Evolutionary conservation across 1,140 invertebrate genomes (phyloP).

Genomic region (Oppia nitens): DNA sequence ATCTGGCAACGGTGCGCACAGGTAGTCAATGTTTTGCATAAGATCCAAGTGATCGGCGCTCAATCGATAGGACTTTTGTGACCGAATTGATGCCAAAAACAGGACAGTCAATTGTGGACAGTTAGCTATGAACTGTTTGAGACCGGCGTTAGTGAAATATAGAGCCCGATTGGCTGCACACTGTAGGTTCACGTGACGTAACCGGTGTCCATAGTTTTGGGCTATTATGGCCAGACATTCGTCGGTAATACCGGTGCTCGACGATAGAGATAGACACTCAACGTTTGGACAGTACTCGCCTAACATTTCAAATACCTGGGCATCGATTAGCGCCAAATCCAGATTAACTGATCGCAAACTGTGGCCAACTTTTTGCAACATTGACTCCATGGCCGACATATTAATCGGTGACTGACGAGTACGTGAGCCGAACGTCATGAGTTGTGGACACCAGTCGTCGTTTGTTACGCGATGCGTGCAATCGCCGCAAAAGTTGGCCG

Average conservation of each 20-base stretch:
- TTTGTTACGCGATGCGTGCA: not conserved
- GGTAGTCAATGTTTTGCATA: not conserved
- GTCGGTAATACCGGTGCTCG: not conserved
- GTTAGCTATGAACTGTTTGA: not conserved
- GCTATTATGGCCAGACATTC: not conserved
- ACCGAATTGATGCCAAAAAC: not conserved
- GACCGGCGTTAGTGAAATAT: not conserved
- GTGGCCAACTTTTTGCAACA: not conserved
- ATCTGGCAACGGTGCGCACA: not conserved
- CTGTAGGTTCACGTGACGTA: not conserved
- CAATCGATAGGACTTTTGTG: not conserved
- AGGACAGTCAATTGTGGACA: not conserved
- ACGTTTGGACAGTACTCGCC: not conserved
- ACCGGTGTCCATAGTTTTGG: not conserved
- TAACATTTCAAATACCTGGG: not conserved
- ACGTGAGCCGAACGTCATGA: not conserved
- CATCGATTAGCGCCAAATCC: not conserved
- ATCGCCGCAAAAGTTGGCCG: not conserved
- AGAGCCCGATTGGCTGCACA: not conserved
- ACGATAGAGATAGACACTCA: not conserved
- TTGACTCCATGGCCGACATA: not conserved
- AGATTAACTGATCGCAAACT: not conserved
- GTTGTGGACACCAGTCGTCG: not conserved
- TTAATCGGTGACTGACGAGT: not conserved
- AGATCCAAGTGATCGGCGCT: not conserved